phyloP scores from a whole-genome alignment of 2,113 vertebrate genomes.

The Recurvirostra avosetta region DNA sequence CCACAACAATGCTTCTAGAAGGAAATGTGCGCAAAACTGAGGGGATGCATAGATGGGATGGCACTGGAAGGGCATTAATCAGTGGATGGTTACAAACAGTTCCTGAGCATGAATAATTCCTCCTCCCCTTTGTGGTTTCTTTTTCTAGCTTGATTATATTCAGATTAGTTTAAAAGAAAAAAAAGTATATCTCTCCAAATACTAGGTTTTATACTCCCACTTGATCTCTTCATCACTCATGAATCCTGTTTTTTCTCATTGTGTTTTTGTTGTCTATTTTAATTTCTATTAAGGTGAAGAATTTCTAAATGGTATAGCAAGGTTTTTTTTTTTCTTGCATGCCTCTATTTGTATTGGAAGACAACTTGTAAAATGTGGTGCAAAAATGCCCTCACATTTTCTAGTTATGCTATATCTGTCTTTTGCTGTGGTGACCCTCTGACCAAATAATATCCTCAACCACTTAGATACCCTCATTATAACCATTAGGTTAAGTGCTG shows the following conservation, averaged over 20 bases:
- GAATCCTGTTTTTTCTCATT: background rate
- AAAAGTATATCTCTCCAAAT: background rate
- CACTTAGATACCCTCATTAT: conserved; percentile 18
- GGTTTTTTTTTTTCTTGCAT: background rate
- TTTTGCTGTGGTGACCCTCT: background rate
- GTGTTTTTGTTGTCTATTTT: background rate
- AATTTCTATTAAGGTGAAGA: background rate
- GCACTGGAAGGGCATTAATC: background rate
- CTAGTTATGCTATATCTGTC: background rate
- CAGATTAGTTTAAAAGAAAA: background rate
- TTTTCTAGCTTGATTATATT: background rate
- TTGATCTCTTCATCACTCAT: background rate
- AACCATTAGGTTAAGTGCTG: conserved; percentile 31
- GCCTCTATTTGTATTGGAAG: background rate
- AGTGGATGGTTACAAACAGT: background rate
- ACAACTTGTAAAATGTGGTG: background rate
- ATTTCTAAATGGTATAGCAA: background rate
- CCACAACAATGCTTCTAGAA: background rate
- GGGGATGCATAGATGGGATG: background rate
- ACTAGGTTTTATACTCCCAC: background rate
- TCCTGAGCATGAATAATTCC: background rate
- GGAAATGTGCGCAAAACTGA: background rate
- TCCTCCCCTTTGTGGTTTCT: background rate
- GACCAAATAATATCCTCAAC: conserved; percentile 21
- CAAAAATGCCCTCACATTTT: background rate